phyloP scores from a whole-genome alignment of 2,888 invertebrate species.

The Lochmaea crataegi region DNA sequence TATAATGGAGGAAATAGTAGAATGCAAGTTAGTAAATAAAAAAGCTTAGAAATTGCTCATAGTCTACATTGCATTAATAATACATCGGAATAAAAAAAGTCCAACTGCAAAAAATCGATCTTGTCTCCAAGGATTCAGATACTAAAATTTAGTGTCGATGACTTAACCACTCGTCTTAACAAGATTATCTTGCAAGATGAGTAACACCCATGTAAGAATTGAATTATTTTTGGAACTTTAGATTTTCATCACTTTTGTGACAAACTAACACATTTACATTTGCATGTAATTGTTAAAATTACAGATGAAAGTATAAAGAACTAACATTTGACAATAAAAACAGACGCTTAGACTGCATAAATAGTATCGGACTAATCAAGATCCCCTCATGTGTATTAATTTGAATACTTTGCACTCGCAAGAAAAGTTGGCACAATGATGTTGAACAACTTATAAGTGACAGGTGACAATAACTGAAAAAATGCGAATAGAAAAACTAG shows the following conservation, averaged over 20 bases:
- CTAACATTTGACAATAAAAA: not conserved
- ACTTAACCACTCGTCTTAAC: too few species aligned
- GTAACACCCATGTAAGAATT: too few species aligned
- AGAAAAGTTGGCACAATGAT: not conserved
- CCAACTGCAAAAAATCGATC: too few species aligned
- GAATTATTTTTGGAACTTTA: too few species aligned
- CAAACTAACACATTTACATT: too few species aligned
- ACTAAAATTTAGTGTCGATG: too few species aligned
- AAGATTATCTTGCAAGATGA: too few species aligned
- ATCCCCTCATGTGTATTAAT: not conserved
- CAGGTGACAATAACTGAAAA: constrained; percentile 38
- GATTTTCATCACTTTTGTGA: too few species aligned
- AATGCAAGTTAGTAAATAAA: not conserved
- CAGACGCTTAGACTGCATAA: not conserved
- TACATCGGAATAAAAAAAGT: too few species aligned
- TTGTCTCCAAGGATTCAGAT: too few species aligned
- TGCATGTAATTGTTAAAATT: not conserved
- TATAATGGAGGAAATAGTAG: too few species aligned
- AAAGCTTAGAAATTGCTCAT: not conserved
- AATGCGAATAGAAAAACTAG: constrained; percentile 2
- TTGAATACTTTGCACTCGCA: not conserved
- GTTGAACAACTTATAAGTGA: constrained; percentile 29
- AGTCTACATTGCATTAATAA: too few species aligned
- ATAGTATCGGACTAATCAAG: not conserved
- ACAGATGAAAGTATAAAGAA: not conserved